Conservation (phyloP, 2,113 vertebrate genomes). For the Engraulis encrasicolus region DNA sequence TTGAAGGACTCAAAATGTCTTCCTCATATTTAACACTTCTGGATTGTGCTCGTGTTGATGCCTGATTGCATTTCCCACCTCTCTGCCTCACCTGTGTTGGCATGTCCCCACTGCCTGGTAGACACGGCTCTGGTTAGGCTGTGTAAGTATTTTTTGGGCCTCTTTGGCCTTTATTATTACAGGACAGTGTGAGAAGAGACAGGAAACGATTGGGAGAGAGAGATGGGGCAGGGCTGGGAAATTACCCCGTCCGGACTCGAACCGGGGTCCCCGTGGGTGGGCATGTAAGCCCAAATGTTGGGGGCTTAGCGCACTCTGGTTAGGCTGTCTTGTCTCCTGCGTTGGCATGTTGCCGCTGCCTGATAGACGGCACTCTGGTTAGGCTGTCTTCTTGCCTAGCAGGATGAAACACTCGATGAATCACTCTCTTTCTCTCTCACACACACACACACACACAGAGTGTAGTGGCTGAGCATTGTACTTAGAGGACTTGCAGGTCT, state of each 20-base stretch:
- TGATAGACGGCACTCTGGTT: no score
- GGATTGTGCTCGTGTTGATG: background rate
- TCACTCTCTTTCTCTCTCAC: background rate
- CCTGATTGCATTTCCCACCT: conserved; percentile 19
- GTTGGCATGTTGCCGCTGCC: no score
- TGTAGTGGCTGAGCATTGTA: background rate
- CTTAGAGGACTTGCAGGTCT: background rate
- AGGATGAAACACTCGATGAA: background rate
- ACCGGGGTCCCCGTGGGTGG: no score
- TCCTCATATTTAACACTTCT: background rate
- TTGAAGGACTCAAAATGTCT: background rate
- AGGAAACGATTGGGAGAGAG: no score
- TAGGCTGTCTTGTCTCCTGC: background rate
- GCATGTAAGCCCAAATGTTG: no score
- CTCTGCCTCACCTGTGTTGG: conserved; percentile 41
- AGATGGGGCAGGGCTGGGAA: no score
- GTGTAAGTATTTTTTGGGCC: no score
- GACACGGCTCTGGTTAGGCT: background rate
- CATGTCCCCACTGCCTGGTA: conserved; percentile 1
- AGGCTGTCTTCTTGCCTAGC: background rate
- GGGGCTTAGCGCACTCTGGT: no score
- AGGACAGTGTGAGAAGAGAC: no score
- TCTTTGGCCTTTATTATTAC: no score
- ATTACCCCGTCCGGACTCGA: no score
- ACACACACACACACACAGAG: no score